phyloP scores from a whole-genome alignment of 2,113 vertebrate species.

The Rhegmatorhina hoffmannsi region DNA sequence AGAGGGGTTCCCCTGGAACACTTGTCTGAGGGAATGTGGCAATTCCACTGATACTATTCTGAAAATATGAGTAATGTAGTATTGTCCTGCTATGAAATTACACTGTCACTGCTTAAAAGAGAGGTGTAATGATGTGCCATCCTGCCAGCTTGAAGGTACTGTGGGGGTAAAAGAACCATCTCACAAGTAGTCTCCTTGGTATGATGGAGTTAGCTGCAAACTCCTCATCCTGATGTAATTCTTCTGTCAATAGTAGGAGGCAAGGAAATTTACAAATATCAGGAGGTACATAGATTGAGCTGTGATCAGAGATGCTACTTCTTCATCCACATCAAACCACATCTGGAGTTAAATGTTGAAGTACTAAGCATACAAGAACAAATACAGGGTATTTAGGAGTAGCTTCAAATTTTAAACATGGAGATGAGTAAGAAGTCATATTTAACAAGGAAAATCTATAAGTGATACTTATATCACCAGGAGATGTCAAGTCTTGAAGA shows the following conservation, averaged over 20 bases:
- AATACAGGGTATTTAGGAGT: not conserved
- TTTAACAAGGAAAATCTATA: not conserved
- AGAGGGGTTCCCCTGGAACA: not conserved
- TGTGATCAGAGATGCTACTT: not conserved
- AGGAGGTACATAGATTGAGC: not conserved
- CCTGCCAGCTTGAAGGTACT: not conserved
- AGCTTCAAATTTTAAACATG: not conserved
- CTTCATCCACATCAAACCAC: not conserved
- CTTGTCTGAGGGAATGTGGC: not conserved
- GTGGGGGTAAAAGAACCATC: not conserved
- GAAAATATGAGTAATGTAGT: not conserved
- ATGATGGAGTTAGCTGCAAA: not conserved
- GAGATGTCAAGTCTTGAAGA: not conserved
- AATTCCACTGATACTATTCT: not conserved
- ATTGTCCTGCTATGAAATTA: not conserved
- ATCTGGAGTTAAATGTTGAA: not conserved
- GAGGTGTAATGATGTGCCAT: not conserved
- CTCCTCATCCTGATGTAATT: not conserved
- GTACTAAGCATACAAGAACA: not conserved
- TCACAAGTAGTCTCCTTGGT: not conserved
- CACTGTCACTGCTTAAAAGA: not conserved
- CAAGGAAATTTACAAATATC: not conserved
- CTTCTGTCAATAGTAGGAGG: not conserved
- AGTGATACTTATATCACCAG: not conserved
- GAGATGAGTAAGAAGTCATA: not conserved